phyloP scores from a whole-genome alignment of 2,113 vertebrate species.

The Nyctibius bracteatus region DNA sequence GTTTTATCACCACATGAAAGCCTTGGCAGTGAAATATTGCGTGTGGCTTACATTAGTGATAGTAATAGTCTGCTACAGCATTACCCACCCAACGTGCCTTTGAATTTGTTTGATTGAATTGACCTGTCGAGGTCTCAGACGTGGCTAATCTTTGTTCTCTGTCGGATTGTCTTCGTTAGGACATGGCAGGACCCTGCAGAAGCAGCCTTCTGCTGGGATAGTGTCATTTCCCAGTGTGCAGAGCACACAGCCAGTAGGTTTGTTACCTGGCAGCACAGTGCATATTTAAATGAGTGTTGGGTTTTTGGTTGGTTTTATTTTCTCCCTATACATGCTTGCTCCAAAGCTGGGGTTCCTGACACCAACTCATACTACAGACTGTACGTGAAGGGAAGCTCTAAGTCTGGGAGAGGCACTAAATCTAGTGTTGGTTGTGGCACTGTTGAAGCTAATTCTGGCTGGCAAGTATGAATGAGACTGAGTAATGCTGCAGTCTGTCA shows the following conservation, averaged over 20 bases:
- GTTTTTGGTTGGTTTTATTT: background rate
- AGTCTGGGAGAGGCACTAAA: background rate
- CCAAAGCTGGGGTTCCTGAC: background rate
- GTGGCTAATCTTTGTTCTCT: conserved; percentile 30
- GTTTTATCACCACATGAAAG: conserved; percentile 46
- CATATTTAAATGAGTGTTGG: background rate
- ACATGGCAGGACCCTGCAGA: background rate
- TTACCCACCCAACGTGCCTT: conserved; percentile 45
- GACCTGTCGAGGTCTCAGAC: background rate
- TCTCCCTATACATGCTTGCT: background rate
- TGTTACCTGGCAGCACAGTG: background rate
- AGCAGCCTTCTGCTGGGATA: background rate
- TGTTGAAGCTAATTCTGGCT: background rate
- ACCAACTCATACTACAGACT: background rate
- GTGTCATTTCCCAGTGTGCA: background rate
- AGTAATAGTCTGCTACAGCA: conserved; percentile 33
- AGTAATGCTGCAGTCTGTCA: background rate
- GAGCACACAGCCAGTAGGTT: background rate
- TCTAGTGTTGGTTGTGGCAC: background rate
- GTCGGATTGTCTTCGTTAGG: conserved; percentile 35
- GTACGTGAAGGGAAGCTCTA: background rate
- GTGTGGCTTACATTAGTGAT: conserved; percentile 60
- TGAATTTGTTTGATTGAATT: conserved; percentile 42
- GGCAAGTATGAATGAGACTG: background rate
- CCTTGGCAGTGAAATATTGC: conserved; percentile 6